phyloP scores from a whole-genome alignment of 1,140 invertebrate genomes.

The Euwallacea fornicatus region DNA sequence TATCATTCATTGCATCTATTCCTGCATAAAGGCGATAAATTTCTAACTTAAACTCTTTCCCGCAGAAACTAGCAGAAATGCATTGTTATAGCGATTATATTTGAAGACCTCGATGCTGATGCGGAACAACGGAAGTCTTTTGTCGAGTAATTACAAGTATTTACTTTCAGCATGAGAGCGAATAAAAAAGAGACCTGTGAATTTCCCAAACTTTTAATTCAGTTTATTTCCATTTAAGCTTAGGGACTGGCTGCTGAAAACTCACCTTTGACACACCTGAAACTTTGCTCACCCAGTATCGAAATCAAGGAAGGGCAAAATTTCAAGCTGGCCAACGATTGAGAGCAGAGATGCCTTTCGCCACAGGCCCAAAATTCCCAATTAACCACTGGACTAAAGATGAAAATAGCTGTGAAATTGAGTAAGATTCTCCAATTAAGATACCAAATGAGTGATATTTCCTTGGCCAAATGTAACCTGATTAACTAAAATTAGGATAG shows the following conservation, averaged over 20 bases:
- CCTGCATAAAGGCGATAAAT: no score
- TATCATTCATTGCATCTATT: no score
- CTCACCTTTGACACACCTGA: conserved; percentile 27
- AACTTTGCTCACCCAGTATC: conserved; percentile 51
- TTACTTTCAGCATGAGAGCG: background rate
- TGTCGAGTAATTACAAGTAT: background rate
- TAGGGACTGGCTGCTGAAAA: background rate
- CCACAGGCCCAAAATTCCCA: conserved; percentile 8
- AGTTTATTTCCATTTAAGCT: no score
- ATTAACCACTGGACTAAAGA: conserved; percentile 27
- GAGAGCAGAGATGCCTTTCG: background rate
- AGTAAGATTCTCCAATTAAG: background rate
- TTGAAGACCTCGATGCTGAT: no score
- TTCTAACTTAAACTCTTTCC: no score
- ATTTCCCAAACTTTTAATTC: background rate
- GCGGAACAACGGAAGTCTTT: background rate
- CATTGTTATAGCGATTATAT: no score
- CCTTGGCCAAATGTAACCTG: no score
- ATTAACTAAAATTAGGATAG: no score
- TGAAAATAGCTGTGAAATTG: conserved; percentile 36
- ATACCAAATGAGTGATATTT: no score
- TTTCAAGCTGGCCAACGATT: conserved; percentile 49
- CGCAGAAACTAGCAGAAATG: no score
- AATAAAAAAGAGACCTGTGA: background rate
- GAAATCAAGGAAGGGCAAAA: conserved; percentile 51